Conservation (phyloP, 2,888 invertebrate genomes). For the Aphidoletes aphidimyza region DNA sequence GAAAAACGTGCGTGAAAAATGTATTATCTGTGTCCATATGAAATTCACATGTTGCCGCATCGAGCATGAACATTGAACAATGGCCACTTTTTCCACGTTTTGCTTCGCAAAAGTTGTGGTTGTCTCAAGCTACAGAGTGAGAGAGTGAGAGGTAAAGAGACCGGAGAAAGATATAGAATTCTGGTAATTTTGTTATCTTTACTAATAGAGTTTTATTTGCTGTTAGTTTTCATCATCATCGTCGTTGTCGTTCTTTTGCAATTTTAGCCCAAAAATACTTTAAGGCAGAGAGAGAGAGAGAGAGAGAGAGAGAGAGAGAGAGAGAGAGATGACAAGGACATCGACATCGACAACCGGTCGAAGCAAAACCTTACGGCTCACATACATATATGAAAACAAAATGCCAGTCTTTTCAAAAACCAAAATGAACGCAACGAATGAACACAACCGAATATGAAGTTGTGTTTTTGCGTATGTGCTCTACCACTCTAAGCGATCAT, state of each 20-base stretch:
- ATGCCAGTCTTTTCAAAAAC: neutral
- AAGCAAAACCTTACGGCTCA: neutral
- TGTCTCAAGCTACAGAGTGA: no score
- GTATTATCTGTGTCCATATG: slow-evolving; percentile 2
- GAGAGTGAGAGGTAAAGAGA: no score
- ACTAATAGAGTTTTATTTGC: slow-evolving; percentile 51
- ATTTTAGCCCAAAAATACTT: no score
- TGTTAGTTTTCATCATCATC: slow-evolving; percentile 49
- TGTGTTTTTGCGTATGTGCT: slow-evolving; percentile 45
- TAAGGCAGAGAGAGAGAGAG: no score
- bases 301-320: no score
- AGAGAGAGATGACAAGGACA: neutral
- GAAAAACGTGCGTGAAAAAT: slow-evolving; percentile 44
- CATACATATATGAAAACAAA: neutral
- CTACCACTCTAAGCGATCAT: neutral
- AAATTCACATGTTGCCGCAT: slow-evolving; percentile 30
- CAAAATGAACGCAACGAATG: neutral
- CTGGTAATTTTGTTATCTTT: slow-evolving; percentile 48
- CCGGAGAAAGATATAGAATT: no score
- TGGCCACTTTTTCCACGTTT: neutral
- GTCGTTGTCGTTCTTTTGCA: neutral
- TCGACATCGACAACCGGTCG: neutral
- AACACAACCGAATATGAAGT: neutral
- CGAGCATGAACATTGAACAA: neutral
- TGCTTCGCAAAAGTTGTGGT: neutral